Base-by-base conservation (phyloP, 2,888 invertebrate species). In the Ferrisia virgata region DNA sequence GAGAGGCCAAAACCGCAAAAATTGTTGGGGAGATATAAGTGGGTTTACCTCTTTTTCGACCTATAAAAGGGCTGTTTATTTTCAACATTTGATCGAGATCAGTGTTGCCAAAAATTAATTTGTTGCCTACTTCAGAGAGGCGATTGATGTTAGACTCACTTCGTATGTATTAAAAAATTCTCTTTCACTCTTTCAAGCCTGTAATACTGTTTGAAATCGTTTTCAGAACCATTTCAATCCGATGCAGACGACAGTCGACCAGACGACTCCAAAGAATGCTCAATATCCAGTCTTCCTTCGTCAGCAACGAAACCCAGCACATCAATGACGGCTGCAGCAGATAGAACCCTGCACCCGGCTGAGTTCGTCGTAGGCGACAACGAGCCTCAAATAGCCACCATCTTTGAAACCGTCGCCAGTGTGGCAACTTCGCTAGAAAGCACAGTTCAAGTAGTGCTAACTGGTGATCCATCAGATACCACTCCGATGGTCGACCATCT, bases 391-490 rank as follows among this genome's bases (percentile, higher is more conserved):
- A 31, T 43, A 36, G n/a, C 36, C 1, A 58, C 40, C 28, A 15
- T 93, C 18, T 88, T 93, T 79, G 92, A 93, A 88, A 92, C 93
- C 0, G 93, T 92, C 0, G 92, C 92, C 78, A 92, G 92, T 86
- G 91, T 91, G 0, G 93, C 93, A 0, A 92, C 91, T 86, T 91
- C 92, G 0, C 87, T 93, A 76, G 93, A 94, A 87, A 92, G 92
- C 87, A 91, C 93, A 0, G 93, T 93, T 25, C 93, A 92, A 87
- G 91, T 92, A 40, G 92, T 92, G 0, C 92, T 93, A 84, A 92
- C 92, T 88, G 91, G 91, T 18, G 72, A 85, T 84, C 18, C 85
- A n/a, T n/a, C n/a, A 82, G 25, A 85, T 85, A 76, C 86, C 86
- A 72, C 86, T 86, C 69, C 85, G 85, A 5, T 39, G 85, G 33